Base-by-base conservation (phyloP, 2,888 invertebrate genomes). In the Acleris sparsana region DNA sequence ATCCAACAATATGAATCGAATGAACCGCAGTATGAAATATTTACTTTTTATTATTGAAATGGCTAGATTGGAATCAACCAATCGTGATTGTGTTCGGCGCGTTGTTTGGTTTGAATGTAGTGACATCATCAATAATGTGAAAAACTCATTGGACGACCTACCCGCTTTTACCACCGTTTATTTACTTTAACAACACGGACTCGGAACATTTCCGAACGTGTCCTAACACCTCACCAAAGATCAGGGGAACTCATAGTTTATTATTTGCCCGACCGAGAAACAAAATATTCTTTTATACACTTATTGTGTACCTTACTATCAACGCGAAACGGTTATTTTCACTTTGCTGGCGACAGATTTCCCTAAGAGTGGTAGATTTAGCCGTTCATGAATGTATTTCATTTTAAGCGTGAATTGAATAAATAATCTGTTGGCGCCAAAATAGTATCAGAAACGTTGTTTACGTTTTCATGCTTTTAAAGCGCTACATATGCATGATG, bases 121-220 rank as follows among this genome's bases (percentile, higher is more conserved):
- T 83, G 84, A 85, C 85, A 87, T 87, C 85, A 87, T 88, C 85
- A 88, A 89, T 88, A 87, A 66, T 84, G 82, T 86, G 86, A 88
- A 88, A 87, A 87, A 85, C 84, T 86, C 86, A 85, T 88, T 85
- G 83, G 71, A 61, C 73, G 78, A 78, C 83, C 80, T 13, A 79
- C 79, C 82, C 75, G 81, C 73, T 73, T 78, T 80, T 84, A 75
- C 78, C 85, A 75, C n/a, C 83, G 87, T 87, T 84, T 44, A 58
- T 57, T 63, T 53, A 53, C 11, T 13, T 17, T 55, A 39, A 43
- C 22, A n/a, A 20, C 46, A 55, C 11, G 22, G 20, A 22, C 18
- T 13, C 33, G 13, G 16, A 13, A 17, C 13, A 33, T 48, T 29
- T 33, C n/a, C 18, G 33, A 18, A 58, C 29, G 29, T 58, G 48